Base-by-base conservation (phyloP, 2,797 vertebrate species). In the Labeo calbasu region DNA sequence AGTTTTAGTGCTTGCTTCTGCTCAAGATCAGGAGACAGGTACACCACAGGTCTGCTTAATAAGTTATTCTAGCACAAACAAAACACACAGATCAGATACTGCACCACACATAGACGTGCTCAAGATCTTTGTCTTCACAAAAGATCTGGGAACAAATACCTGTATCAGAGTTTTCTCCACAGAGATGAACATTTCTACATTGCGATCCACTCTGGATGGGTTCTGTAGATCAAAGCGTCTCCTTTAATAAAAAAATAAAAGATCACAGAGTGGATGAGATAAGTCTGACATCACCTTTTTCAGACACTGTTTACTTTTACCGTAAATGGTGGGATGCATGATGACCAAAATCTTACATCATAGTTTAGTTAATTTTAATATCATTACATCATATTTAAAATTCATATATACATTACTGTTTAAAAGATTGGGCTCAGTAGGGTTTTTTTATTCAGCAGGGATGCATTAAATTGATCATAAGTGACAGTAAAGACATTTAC, bases 181-280 rank as follows among this genome's bases (percentile, higher is more conserved):
- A 48, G 93, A 94, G 92, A 95, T 94, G 85, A 99, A 99, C 98
- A 99, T 99, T 92, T 99, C 98, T 71, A 98, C 94, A 2, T 99
- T 99, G 7, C 97, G 96, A 81, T 99, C 98, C 91, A 96, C 96
- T 72, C 98, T 94, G 2, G 98, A 99, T 7, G 97, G 96, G 88
- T 99, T 99, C 92, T 99, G 98, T 77, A 99, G 90, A 93, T 99
- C 98, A 90, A 99, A 99, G 85, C 98, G 94, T 68, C 98, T 92
- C 98, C 98, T 99, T 89, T 36, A 70, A 82, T 28, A 79, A 77
- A 85, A 36, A 36, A 4, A 3, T 87, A 0, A 77, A 77, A 80
- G 9, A 68, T 23, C 10, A 70, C 5, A 86, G 32, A 65, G 19
- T 4, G 40, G 15, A 76, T 78, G 28, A 61, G 2, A 28, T 19